A percentile compares a stretch with the other conserved stretches of the same genome.
Conservation (phyloP, 2,888 invertebrate genomes). For the Meliscaeva auricollis region DNA sequence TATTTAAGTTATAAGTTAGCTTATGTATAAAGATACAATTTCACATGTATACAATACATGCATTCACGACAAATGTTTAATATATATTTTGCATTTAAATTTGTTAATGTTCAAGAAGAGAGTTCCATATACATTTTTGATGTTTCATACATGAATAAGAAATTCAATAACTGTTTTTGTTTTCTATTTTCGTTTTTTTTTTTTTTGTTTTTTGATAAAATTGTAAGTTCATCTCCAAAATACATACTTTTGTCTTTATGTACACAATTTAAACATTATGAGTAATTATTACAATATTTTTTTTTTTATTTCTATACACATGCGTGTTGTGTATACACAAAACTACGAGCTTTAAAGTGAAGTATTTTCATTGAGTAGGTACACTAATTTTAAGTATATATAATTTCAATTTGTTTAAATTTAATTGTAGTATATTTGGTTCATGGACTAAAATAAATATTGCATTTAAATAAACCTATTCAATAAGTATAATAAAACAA, state of each 20-base stretch:
- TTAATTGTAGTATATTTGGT: slow-evolving; percentile 68
- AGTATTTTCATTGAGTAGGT: slow-evolving; percentile 37
- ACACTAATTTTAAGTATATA: slow-evolving; percentile 34
- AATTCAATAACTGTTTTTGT: slow-evolving; percentile 40
- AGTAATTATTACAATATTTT: slow-evolving; percentile 10
- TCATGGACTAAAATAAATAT: slow-evolving; percentile 69
- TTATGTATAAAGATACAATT: slow-evolving; percentile 29
- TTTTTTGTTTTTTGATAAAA: slow-evolving; percentile 59
- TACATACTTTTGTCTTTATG: slow-evolving; percentile 48
- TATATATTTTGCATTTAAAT: slow-evolving; percentile 41
- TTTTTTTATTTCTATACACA: not conserved
- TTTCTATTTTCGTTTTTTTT: too few species aligned
- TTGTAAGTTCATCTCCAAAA: slow-evolving; percentile 71
- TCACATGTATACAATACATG: slow-evolving; percentile 13
- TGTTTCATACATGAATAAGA: slow-evolving; percentile 36
- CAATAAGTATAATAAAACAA: slow-evolving; percentile 33
- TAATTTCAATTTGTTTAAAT: slow-evolving; percentile 12
- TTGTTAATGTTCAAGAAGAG: slow-evolving; percentile 41
- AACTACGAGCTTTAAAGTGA: slow-evolving; percentile 52
- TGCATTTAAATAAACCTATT: slow-evolving; percentile 39
- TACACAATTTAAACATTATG: slow-evolving; percentile 31
- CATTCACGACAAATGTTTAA: slow-evolving; percentile 21
- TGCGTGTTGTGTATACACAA: slow-evolving; percentile 34
- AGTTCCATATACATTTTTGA: slow-evolving; percentile 24
- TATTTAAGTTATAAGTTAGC: slow-evolving; percentile 43